Conservation (phyloP, 2,113 vertebrate genomes). For the Stomatorhinus ivindoensis region DNA sequence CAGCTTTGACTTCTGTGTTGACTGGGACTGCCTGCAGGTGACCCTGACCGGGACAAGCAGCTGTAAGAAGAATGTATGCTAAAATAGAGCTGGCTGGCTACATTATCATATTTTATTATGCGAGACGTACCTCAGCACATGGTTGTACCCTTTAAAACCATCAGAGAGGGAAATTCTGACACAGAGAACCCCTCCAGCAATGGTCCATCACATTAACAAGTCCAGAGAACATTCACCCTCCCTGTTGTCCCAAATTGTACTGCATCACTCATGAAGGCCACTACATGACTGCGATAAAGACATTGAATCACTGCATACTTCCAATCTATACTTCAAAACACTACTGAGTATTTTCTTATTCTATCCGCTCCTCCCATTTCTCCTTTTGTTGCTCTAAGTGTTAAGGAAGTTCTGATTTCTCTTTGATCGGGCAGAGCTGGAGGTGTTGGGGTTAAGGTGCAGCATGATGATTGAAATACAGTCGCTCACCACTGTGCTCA, state of each 20-base stretch:
- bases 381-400: neutral
- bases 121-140: neutral
- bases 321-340: neutral
- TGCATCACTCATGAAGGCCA: neutral
- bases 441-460: neutral
- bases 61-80: neutral
- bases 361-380: neutral
- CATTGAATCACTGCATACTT: neutral
- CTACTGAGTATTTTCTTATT: neutral
- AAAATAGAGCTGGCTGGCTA: neutral
- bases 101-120: neutral
- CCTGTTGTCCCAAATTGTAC: neutral
- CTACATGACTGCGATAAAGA: neutral
- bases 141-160: neutral
- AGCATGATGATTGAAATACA: neutral
- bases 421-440: neutral
- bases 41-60: neutral
- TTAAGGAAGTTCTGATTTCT: neutral
- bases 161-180: neutral
- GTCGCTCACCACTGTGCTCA: neutral
- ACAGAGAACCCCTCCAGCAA: neutral
- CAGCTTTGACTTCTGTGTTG: neutral
- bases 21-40: neutral
- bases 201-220: neutral
- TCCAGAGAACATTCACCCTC: neutral